Base-by-base conservation (phyloP, 2,888 invertebrate genomes). In the Limenitis camilla region DNA sequence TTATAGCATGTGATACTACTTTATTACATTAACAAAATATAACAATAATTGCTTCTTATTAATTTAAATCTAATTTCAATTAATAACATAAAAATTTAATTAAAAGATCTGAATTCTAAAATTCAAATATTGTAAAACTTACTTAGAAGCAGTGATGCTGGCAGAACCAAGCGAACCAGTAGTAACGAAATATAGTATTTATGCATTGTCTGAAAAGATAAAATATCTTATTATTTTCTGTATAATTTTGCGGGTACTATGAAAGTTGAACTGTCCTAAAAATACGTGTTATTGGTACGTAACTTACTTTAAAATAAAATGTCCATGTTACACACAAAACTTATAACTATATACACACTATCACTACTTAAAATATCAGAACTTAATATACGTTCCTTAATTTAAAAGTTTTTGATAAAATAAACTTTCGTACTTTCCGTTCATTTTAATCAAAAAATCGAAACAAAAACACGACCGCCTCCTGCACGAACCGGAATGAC, bases 81-180 rank as follows among this genome's bases (percentile, higher is more conserved):
- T n/a, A n/a, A n/a, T n/a, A n/a, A n/a, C n/a, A n/a, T n/a, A n/a
- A n/a, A n/a, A n/a, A n/a, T n/a, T n/a, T n/a, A n/a, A n/a, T n/a
- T n/a, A n/a, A n/a, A n/a, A n/a, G n/a, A n/a, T n/a, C n/a, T n/a
- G n/a, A n/a, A n/a, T n/a, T n/a, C n/a, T n/a, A n/a, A n/a, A n/a
- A n/a, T n/a, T n/a, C n/a, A n/a, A 36, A 36, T 45, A 35, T 10
- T 44, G 29, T 36, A 54, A 52, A 50, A 81, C 85, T 85, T 69
- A 87, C 86, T 78, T 6, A 85, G 60, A 32, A 87, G 66, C 10
- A 85, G 70, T 50, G 74, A 75, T 7, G 71, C 69, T 57, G 86
- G 86, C 49, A 86, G 67, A 54, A 85, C 67, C 49, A 82, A 36
- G 44, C 85, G 72, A 65, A 82, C 75, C 61, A 86, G 64, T 59